Percentiles rank a stretch among this genome's conserved stretches.
These are phyloP conservation scores for Andrena chrysosceles DNA, from an alignment of 2,888 invertebrate genomes.

Conservation along the genomic window DNA sequence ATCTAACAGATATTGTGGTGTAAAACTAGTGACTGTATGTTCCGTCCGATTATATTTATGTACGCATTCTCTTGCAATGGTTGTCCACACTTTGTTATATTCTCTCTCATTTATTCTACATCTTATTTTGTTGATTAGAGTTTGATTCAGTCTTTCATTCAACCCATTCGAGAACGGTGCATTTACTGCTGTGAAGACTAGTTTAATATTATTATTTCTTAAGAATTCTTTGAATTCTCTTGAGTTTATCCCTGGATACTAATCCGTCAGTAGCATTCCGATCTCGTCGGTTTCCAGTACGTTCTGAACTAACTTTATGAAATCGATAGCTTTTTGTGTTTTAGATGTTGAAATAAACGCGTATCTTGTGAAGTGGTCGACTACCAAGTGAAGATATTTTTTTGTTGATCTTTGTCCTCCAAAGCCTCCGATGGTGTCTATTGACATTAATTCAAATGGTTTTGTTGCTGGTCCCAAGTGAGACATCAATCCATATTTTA, in stretches of 20 bases:
- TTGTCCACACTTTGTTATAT: constrained; percentile 25
- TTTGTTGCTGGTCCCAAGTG: constrained; percentile 29
- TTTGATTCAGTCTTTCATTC: constrained; percentile 2
- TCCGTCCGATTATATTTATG: constrained; percentile 16
- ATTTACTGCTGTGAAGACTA: constrained; percentile 17
- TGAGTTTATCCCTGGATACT: constrained; percentile 33
- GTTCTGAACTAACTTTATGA: neutral
- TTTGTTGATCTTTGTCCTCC: neutral
- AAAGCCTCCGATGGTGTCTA: constrained; percentile 41
- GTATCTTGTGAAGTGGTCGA: neutral
- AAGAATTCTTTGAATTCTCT: constrained; percentile 20
- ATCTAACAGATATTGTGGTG: constrained; percentile 22
- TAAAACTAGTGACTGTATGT: constrained; percentile 27
- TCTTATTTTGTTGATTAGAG: constrained; percentile 20
- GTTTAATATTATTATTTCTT: neutral
- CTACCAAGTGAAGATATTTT: too few relatives aligned
- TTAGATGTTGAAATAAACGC: neutral
- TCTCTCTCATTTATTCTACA: constrained; percentile 35
- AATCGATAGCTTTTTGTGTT: neutral
- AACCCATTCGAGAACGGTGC: neutral
- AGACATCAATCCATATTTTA: constrained; percentile 18
- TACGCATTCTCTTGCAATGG: constrained; percentile 17
- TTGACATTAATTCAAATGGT: constrained; percentile 30
- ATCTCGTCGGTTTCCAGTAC: neutral
- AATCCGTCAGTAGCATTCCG: constrained; percentile 21